Base-by-base conservation (phyloP, 2,888 invertebrate genomes). In the Cryptus armator region DNA sequence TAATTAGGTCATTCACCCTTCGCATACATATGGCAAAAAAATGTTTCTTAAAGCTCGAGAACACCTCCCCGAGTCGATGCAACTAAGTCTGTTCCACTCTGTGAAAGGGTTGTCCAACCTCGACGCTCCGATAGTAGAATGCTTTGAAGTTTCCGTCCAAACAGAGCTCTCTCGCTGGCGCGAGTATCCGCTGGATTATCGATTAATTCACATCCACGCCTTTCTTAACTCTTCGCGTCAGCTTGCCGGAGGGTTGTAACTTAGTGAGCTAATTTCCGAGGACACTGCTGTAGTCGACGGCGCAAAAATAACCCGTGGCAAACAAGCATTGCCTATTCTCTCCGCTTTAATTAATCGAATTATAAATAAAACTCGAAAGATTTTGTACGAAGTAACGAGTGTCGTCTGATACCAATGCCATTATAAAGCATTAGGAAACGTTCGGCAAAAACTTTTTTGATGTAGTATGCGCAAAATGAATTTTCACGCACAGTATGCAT, bases 161-260 rank as follows among this genome's bases (percentile, higher is more conserved):
- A 74, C 67, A 66, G 53, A 62, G 32, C 14, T 62, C 51, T 43
- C n/a, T 43, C 62, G 37, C 43, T 62, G 74, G 74, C 62, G 68
- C 62, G 59, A 51, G 24, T 66, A 80, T 70, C 48, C 56, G 44
- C 48, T 51, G 75, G 59, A 70, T 81, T 81, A 81, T 81, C 81
- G 81, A 81, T 81, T 75, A 62, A 81, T 81, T 81, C 46, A 68
- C 67, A 74, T 81, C 74, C 81, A 81, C 81, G 81, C 74, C 74
- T 68, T 74, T 81, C 67, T 48, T 59, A 48, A 74, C 74, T 59
- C 68, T 37, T 74, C 71, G 81, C 48, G 74, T 59, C 80, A 81
- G 64, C 64, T 19, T 19, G 24, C 29, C 24, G 12, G 59, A 9
- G 29, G 59, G 14, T 24, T 59, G 32, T 12, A 32, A 59, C 59